Evolutionary conservation across 2,888 invertebrate genomes (phyloP), one percentile per base, ranked within the genome.

Genomic region (Habrosyne pyritoides): DNA sequence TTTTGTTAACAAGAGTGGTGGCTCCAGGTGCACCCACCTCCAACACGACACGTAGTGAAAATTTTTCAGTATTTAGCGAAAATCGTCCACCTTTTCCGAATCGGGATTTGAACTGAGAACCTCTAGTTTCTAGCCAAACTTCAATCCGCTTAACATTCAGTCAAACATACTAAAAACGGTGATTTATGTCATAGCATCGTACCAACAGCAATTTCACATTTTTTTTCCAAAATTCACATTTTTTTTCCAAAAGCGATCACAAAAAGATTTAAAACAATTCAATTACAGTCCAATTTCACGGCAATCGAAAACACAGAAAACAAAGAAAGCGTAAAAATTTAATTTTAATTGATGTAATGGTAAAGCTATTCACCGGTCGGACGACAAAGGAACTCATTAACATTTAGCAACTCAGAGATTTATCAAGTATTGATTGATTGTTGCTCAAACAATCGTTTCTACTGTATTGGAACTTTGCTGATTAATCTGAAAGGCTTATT

Each of bases 351-450:
- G 42, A 42, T 18, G 8, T 18, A 18, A 14, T 8, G 12, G 6
- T 42, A 7, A 14, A 14, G 14, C 14, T 18, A 18, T 42, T 18
- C 8, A 18, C 18, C 18, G 42, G 2, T 14, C 42, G 18, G 42
- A n/a, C 14, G 36, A 42, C 18, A 42, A 42, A 42, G 42, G 42
- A 56, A 48, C 30, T 57, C 52, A 57, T 57, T 61, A 57, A 53
- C 49, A 30, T 54, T 50, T 52, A 48, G 21, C 14, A 42, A 33
- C 21, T 24, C 30, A 50, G 55, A 50, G 52, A 55, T 61, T 53
- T 26, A 12, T 14, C 33, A 50, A 54, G 53, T 54, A 59, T 56
- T 59, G 61, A 61, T 61, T 56, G 58, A 61, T 61, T 57, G 57
- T 55, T 56, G 47, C 48, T 49, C 54, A 52, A 58, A 58, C 47